Percentiles rank a stretch among this genome's conserved stretches.
phyloP scores from a whole-genome alignment of 2,888 invertebrate species.

The Sesamia inferens region DNA sequence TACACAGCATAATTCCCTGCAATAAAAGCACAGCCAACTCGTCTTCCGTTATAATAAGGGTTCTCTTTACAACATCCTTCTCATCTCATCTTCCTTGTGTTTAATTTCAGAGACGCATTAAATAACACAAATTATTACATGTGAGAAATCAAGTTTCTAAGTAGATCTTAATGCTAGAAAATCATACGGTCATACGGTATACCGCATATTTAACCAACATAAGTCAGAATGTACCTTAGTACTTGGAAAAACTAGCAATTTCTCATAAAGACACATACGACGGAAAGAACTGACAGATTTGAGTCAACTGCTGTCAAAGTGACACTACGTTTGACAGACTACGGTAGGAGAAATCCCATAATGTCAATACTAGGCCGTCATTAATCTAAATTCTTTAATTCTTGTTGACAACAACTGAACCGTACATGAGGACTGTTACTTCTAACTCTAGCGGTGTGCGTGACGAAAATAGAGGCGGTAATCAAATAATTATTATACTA shows the following conservation, averaged over 20 bases:
- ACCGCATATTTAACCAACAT: slow-evolving; percentile 23
- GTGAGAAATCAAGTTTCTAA: slow-evolving; percentile 43
- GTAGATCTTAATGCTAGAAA: slow-evolving; percentile 33
- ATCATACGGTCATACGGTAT: slow-evolving; percentile 42
- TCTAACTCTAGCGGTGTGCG: neutral
- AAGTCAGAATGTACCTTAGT: slow-evolving; percentile 22
- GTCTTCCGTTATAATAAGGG: slow-evolving; percentile 34
- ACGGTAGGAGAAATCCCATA: slow-evolving; percentile 13
- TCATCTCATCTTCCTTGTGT: slow-evolving; percentile 34
- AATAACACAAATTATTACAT: slow-evolving; percentile 33
- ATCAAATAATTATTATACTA: neutral
- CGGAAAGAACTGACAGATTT: slow-evolving; percentile 25
- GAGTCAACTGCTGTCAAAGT: slow-evolving; percentile 25
- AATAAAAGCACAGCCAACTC: slow-evolving; percentile 13
- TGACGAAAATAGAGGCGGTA: neutral
- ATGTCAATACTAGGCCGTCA: slow-evolving; percentile 27
- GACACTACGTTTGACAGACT: slow-evolving; percentile 26
- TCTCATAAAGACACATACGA: slow-evolving; percentile 23
- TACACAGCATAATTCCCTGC: neutral
- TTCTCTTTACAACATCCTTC: slow-evolving; percentile 52
- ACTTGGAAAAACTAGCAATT: slow-evolving; percentile 17
- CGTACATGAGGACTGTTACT: slow-evolving; percentile 9
- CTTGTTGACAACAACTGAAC: slow-evolving; percentile 21
- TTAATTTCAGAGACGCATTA: slow-evolving; percentile 29
- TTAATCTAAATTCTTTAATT: slow-evolving; percentile 31